Percentiles rank a stretch among this genome's conserved stretches.
Evolutionary conservation across 2,113 vertebrate species (phyloP).

Genomic region (Phrynocephalus versicolor): DNA sequence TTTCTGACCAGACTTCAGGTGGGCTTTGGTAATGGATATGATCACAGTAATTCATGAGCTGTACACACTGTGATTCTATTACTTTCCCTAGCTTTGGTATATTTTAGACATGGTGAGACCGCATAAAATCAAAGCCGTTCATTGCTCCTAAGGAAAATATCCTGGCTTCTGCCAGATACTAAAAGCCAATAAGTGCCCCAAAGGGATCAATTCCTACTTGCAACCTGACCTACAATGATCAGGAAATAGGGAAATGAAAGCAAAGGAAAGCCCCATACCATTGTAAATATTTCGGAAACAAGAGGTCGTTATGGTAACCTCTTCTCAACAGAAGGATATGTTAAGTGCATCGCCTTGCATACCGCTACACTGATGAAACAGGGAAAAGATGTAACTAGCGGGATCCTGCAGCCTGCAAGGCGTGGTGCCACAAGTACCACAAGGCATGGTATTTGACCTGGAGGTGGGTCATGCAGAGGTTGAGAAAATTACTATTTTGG

Average conservation of each 20-base stretch:
- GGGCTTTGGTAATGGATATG: slow-evolving; percentile 64
- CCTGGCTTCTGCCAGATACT: slow-evolving; percentile 35
- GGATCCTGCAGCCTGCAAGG: not conserved
- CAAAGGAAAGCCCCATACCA: not conserved
- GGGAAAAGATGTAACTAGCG: not conserved
- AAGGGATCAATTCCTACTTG: slow-evolving; percentile 44
- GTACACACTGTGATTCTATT: slow-evolving; percentile 55
- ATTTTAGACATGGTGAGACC: slow-evolving; percentile 63
- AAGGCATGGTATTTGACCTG: no score
- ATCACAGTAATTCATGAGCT: slow-evolving; percentile 64
- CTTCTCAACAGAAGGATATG: slow-evolving; percentile 40
- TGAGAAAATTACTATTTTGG: no score
- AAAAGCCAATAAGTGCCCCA: slow-evolving; percentile 21
- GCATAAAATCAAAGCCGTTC: slow-evolving; percentile 57
- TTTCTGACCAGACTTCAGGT: slow-evolving; percentile 64
- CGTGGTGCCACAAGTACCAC: not conserved
- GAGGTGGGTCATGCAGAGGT: no score
- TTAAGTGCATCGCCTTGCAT: not conserved
- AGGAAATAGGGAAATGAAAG: slow-evolving; percentile 56
- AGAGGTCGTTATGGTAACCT: slow-evolving; percentile 30
- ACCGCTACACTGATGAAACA: not conserved
- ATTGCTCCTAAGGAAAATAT: slow-evolving; percentile 60
- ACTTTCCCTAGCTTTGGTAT: slow-evolving; percentile 58
- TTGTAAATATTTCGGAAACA: slow-evolving; percentile 28
- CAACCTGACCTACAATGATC: slow-evolving; percentile 50